Conservation (phyloP, 2,888 invertebrate genomes). For the Formica aserva region DNA sequence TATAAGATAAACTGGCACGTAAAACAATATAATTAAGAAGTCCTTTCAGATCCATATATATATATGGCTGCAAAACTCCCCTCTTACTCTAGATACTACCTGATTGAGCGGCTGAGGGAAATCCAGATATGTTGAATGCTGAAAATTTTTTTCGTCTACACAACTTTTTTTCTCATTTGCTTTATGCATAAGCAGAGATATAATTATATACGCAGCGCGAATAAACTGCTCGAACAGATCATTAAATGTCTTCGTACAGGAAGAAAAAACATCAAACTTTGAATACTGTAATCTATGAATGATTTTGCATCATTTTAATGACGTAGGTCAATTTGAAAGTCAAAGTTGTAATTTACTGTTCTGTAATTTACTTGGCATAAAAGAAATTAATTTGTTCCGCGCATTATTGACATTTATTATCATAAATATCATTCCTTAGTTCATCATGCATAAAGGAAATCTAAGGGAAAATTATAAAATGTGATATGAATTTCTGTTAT, state of each 20-base stretch:
- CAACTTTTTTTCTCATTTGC: background rate
- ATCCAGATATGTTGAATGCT: background rate
- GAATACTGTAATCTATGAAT: conserved; percentile 43
- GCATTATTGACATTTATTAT: background rate
- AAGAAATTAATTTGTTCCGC: background rate
- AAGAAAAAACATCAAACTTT: background rate
- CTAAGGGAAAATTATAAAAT: background rate
- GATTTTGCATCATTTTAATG: conserved; percentile 65
- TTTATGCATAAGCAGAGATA: background rate
- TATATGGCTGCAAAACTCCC: background rate
- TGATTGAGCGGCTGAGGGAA: background rate
- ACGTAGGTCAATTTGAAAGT: conserved; percentile 1
- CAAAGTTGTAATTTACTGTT: conserved; percentile 28
- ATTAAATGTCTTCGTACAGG: background rate
- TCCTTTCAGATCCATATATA: conserved; percentile 11
- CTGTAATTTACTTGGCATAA: background rate
- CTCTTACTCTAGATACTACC: background rate
- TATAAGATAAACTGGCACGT: background rate
- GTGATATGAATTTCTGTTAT: background rate
- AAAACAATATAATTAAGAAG: background rate
- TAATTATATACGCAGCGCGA: background rate
- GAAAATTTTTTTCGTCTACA: background rate
- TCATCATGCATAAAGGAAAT: background rate
- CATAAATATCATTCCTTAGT: background rate
- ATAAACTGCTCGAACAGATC: background rate